Evolutionary conservation across 2,797 vertebrate genomes (phyloP).

Genomic region (Periophthalmus magnuspinnatus): DNA sequence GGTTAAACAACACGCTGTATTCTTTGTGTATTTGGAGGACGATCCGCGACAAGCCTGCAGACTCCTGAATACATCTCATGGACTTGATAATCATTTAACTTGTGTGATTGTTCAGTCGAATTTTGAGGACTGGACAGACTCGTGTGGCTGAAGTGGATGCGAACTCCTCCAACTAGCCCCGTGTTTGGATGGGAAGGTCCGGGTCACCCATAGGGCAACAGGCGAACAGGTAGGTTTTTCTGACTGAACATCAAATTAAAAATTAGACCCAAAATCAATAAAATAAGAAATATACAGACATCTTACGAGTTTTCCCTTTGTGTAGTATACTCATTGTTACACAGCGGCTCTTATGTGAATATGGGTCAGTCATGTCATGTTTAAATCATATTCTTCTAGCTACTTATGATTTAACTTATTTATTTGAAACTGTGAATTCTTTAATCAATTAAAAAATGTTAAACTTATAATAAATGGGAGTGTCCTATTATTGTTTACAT

Average conservation of each 20-base stretch:
- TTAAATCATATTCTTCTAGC: too few relatives aligned
- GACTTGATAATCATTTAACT: background rate
- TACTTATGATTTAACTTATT: background rate
- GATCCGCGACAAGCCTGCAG: background rate
- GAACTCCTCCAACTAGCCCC: conserved; percentile 19
- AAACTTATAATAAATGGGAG: background rate
- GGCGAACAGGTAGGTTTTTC: conserved; percentile 44
- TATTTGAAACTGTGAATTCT: background rate
- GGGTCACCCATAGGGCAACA: conserved; percentile 30
- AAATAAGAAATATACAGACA: background rate
- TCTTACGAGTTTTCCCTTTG: background rate
- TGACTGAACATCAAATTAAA: background rate
- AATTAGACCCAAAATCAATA: background rate
- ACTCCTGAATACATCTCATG: background rate
- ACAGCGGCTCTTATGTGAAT: background rate
- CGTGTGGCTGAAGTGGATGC: conserved; percentile 20
- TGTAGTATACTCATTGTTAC: background rate
- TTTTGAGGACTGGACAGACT: background rate
- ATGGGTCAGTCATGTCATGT: background rate
- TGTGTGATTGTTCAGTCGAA: background rate
- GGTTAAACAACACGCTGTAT: background rate
- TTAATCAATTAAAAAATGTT: background rate
- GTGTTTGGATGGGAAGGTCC: conserved; percentile 38
- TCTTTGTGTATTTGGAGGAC: background rate
- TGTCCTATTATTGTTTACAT: background rate